Evolutionary conservation across 2,888 invertebrate species (phyloP).

Genomic region (Drosophila cracens): DNA sequence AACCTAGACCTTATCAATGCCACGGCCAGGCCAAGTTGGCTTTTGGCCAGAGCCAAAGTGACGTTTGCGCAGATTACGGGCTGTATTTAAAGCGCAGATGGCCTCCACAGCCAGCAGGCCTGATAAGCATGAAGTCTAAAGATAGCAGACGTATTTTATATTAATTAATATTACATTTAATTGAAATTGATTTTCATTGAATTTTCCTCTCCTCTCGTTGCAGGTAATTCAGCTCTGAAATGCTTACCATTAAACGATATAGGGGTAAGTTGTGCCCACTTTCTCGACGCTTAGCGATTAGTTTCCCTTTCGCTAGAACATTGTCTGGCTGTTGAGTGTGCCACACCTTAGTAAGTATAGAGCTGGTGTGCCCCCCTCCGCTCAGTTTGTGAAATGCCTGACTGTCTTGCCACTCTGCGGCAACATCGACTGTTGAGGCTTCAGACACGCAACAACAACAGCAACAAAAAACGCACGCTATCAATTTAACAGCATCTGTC

Average conservation of each 20-base stretch:
- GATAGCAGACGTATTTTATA: neutral
- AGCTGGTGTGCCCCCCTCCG: slow-evolving; percentile 35
- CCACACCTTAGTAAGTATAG: slow-evolving; percentile 35
- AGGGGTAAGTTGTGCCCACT: slow-evolving; percentile 67
- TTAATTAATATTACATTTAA: slow-evolving; percentile 3
- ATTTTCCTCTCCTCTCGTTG: slow-evolving; percentile 36
- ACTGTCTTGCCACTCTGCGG: slow-evolving; percentile 3
- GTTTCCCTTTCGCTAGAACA: slow-evolving; percentile 60
- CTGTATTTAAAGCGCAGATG: slow-evolving; percentile 24
- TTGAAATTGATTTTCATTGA: slow-evolving; percentile 17
- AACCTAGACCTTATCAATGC: slow-evolving; percentile 70
- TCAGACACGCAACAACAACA: slow-evolving; percentile 63
- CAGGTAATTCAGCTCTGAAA: slow-evolving; percentile 68
- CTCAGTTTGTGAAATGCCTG: slow-evolving; percentile 26
- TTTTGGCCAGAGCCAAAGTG: slow-evolving; percentile 41
- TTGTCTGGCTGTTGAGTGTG: slow-evolving; percentile 21
- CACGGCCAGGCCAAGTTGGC: slow-evolving; percentile 38
- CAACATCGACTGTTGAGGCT: slow-evolving; percentile 26
- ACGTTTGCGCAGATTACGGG: slow-evolving; percentile 53
- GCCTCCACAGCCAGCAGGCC: slow-evolving; percentile 8
- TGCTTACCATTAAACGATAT: slow-evolving; percentile 69
- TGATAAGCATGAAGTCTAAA: slow-evolving; percentile 13
- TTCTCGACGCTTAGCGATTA: slow-evolving; percentile 34
- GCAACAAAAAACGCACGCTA: slow-evolving; percentile 65
- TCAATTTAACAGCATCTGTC: slow-evolving; percentile 84